Percentiles rank a stretch among this genome's conserved stretches.
Evolutionary conservation across 2,888 invertebrate genomes (phyloP).

Genomic region (Orchestes rusci): DNA sequence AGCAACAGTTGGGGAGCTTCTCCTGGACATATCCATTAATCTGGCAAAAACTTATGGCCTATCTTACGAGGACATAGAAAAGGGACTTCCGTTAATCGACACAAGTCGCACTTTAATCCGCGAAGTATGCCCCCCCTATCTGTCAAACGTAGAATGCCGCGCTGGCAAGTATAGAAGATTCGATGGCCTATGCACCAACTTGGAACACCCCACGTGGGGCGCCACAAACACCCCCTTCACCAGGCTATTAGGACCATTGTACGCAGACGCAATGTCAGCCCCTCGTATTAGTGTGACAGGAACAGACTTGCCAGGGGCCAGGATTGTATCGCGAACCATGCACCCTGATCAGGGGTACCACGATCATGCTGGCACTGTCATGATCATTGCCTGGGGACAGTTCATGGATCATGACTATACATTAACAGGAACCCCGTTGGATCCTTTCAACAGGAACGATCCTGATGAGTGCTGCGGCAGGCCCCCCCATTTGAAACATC

Average conservation of each 20-base stretch:
- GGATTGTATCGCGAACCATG: constrained; percentile 83
- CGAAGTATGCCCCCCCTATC: constrained; percentile 80
- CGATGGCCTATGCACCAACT: constrained; percentile 84
- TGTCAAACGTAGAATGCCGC: constrained; percentile 80
- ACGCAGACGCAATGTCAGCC: constrained; percentile 76
- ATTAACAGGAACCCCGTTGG: constrained; percentile 78
- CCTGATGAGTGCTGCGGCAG: constrained; percentile 86
- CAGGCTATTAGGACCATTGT: constrained; percentile 74
- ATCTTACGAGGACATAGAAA: constrained; percentile 79
- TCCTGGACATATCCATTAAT: constrained; percentile 77
- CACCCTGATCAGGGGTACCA: constrained; percentile 90
- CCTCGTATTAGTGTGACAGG: constrained; percentile 77
- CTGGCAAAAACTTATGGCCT: constrained; percentile 77
- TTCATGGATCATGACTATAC: constrained; percentile 94
- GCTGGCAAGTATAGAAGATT: constrained; percentile 81
- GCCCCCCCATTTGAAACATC: constrained; percentile 75
- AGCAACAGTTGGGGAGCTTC: constrained; percentile 78
- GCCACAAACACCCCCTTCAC: constrained; percentile 79
- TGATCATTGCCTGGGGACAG: constrained; percentile 92
- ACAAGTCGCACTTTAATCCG: constrained; percentile 80
- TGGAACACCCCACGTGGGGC: constrained; percentile 86
- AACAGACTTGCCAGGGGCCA: constrained; percentile 67
- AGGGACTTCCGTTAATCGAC: constrained; percentile 78
- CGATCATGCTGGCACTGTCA: constrained; percentile 88
- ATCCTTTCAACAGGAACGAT: constrained; percentile 79